phyloP scores from a whole-genome alignment of 2,888 invertebrate genomes.

The Phyllotreta cruciferae region DNA sequence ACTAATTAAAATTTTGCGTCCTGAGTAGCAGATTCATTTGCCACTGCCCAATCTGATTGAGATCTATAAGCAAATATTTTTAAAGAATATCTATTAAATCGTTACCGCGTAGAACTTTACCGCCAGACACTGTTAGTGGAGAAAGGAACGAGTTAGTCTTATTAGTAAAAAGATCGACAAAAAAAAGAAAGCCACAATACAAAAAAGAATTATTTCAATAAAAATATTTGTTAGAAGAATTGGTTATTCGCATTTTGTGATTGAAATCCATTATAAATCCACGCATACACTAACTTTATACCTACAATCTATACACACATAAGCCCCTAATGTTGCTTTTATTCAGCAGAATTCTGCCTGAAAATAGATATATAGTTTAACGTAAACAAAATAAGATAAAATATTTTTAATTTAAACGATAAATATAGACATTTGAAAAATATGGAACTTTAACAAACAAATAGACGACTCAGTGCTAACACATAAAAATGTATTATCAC shows the following conservation, averaged over 20 bases:
- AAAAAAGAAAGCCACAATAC: background rate
- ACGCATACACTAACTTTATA: conserved; percentile 8
- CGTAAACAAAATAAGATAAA: background rate
- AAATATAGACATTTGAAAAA: too few relatives aligned
- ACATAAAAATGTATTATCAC: too few relatives aligned
- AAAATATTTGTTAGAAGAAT: too few relatives aligned
- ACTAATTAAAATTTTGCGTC: conserved; percentile 12
- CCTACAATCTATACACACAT: conserved; percentile 14
- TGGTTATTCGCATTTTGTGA: too few relatives aligned
- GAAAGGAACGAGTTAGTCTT: conserved; percentile 26
- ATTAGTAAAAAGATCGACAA: conserved; percentile 21
- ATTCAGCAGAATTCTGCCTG: conserved; percentile 21
- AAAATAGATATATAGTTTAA: conserved; percentile 10
- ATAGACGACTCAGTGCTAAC: too few relatives aligned
- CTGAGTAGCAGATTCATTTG: conserved; percentile 16
- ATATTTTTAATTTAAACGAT: background rate
- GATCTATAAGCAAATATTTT: conserved; percentile 28
- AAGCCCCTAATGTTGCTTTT: conserved; percentile 9
- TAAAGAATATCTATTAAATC: background rate
- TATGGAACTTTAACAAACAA: too few relatives aligned
- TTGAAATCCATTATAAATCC: too few relatives aligned
- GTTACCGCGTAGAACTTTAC: conserved; percentile 9
- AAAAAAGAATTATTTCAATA: conserved; percentile 4
- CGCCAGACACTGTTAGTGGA: conserved; percentile 22
- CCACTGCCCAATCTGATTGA: conserved; percentile 29